A percentile compares a stretch with the other conserved stretches of the same genome.
These are phyloP conservation scores for Drosophila algonquin DNA, from an alignment of 2,888 invertebrate species.

Conservation along the genomic window DNA sequence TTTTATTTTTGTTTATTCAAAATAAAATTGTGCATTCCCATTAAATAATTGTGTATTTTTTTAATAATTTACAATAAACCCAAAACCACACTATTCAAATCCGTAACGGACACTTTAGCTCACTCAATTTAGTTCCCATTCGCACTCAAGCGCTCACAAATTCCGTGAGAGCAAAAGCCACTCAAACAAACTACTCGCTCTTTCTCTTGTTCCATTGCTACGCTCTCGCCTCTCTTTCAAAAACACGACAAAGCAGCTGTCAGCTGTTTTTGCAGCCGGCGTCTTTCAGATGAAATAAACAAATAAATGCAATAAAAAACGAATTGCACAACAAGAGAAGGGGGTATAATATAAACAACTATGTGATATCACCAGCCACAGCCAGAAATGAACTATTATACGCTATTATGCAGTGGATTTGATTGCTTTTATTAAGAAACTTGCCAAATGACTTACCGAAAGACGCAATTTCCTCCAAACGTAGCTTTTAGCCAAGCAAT, in stretches of 20 bases:
- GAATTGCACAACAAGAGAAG: not conserved
- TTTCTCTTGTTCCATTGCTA: too few relatives aligned
- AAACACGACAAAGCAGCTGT: not conserved
- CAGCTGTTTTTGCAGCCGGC: not conserved
- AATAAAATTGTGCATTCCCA: not conserved
- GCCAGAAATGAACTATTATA: not conserved
- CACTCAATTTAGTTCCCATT: too few relatives aligned
- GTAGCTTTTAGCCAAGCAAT: not conserved
- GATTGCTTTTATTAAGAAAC: not conserved
- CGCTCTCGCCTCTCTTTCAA: not conserved
- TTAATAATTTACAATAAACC: not conserved
- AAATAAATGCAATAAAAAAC: not conserved
- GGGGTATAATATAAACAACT: not conserved
- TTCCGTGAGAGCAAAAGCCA: too few relatives aligned
- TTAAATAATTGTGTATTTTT: not conserved
- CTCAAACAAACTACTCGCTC: too few relatives aligned
- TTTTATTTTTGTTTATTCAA: not conserved
- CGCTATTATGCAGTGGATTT: not conserved
- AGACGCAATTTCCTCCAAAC: not conserved
- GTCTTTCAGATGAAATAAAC: not conserved
- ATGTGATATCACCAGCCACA: not conserved
- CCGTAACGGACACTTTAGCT: slow-evolving; percentile 3
- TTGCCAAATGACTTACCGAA: not conserved
- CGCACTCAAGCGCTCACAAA: slow-evolving; percentile 6
- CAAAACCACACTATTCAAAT: not conserved